These are phyloP conservation scores for Dipodomys ordii DNA, from an alignment of 2,113 vertebrate genomes.

Conservation along the genomic window DNA sequence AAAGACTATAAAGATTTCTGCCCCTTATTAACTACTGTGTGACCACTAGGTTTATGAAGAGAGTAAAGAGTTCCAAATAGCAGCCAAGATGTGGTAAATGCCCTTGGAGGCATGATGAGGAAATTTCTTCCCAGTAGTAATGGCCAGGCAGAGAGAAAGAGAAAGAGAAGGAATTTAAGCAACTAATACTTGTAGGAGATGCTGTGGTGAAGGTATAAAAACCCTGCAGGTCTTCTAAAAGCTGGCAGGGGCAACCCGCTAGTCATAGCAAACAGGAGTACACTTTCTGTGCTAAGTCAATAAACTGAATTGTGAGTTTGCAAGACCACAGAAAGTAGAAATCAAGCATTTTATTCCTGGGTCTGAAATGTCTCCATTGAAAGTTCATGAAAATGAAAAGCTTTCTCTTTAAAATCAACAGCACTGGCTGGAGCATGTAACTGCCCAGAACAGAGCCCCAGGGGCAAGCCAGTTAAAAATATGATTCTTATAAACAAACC, in stretches of 20 bases:
- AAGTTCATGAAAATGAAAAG: conserved; percentile 78
- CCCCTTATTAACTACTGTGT: conserved; percentile 83
- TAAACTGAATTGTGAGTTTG: conserved; percentile 82
- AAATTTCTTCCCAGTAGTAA: conserved; percentile 76
- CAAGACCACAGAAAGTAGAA: conserved; percentile 79
- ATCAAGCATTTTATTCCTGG: conserved; percentile 70
- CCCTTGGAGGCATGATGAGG: conserved; percentile 77
- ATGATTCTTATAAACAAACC: conserved; percentile 88
- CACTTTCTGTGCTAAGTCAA: conserved; percentile 82
- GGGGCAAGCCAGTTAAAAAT: conserved; percentile 85
- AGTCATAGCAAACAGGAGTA: conserved; percentile 78
- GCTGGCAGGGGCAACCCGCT: conserved; percentile 68
- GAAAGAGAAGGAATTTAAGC: not conserved
- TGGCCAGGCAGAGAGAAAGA: not conserved
- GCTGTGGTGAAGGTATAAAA: not conserved
- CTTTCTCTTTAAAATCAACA: conserved; percentile 84
- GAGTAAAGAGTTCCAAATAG: conserved; percentile 78
- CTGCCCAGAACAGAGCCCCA: conserved; percentile 83
- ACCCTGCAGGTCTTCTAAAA: conserved; percentile 37
- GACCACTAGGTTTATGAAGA: conserved; percentile 82
- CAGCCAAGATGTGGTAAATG: conserved; percentile 79
- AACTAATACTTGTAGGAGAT: not conserved
- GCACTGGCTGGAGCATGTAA: conserved; percentile 59
- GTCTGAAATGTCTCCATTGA: conserved; percentile 69
- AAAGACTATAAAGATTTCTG: conserved; percentile 86